Evolutionary conservation across 2,797 vertebrate genomes (phyloP).

Genomic region (Channa striata): DNA sequence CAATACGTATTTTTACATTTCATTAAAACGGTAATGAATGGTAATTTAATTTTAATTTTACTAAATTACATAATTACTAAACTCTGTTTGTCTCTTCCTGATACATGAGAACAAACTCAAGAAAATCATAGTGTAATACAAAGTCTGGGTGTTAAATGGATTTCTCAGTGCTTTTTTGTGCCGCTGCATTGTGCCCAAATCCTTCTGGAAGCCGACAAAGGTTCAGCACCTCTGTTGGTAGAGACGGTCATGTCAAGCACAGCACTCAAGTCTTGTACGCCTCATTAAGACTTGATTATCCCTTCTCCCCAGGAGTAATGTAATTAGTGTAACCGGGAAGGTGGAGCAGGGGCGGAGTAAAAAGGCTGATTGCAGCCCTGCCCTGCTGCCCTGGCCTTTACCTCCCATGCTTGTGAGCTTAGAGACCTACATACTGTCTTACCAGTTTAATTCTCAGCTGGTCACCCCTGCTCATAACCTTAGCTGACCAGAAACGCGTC

Average conservation of each 20-base stretch:
- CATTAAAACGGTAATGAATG: too few species aligned
- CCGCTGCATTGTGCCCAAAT: background rate
- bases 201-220: conserved; percentile 4
- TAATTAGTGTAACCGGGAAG: conserved; percentile 68
- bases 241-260: conserved; percentile 36
- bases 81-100: too few species aligned
- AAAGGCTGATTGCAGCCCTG: conserved; percentile 35
- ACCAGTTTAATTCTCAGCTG: conserved; percentile 33
- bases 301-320: conserved; percentile 64
- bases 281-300: conserved; percentile 78
- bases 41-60: too few species aligned
- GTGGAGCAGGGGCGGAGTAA: conserved; percentile 37
- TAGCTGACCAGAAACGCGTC: conserved; percentile 29
- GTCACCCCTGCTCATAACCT: conserved; percentile 15
- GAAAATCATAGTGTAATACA: too few species aligned
- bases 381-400: conserved; percentile 14
- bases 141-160: background rate
- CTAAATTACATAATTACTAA: too few species aligned
- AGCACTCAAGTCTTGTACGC: conserved; percentile 45
- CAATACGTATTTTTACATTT: too few species aligned
- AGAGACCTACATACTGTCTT: conserved; percentile 31
- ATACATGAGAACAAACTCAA: too few species aligned
- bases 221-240: conserved; percentile 31
- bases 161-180: conserved; percentile 1
- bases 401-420: conserved; percentile 34